Evolutionary conservation across 2,888 invertebrate species (phyloP).

Genomic region (Dendrolimus houi): DNA sequence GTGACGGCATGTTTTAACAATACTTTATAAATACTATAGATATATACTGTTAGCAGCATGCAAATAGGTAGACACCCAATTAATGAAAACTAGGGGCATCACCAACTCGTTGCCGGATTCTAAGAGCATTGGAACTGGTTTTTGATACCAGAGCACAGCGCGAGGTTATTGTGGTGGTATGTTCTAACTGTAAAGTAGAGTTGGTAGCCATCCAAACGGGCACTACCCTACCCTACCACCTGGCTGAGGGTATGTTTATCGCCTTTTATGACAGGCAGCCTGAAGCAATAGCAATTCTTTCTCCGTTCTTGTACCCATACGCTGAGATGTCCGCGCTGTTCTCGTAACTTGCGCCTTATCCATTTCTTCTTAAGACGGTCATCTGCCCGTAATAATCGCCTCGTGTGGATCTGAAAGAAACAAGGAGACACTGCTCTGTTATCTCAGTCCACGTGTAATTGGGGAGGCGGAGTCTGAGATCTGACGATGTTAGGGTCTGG

Average conservation of each 20-base stretch:
- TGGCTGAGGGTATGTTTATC: neutral
- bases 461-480: conserved; percentile 21
- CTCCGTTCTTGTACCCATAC: neutral
- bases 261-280: neutral
- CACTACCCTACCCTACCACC: neutral
- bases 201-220: too few species aligned
- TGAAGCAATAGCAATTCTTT: neutral
- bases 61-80: too few species aligned
- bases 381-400: conserved; percentile 70
- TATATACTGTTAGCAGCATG: too few species aligned
- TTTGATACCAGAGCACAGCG: too few species aligned
- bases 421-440: conserved; percentile 41
- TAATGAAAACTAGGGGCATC: too few species aligned
- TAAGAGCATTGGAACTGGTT: neutral
- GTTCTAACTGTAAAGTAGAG: neutral
- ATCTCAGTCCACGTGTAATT: conserved; percentile 57
- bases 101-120: neutral
- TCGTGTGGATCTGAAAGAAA: conserved; percentile 48
- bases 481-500: neutral
- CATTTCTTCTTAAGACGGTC: conserved; percentile 47
- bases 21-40: too few species aligned
- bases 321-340: neutral
- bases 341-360: neutral
- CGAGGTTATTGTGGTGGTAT: too few species aligned
- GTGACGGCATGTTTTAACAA: too few species aligned